phyloP scores from a whole-genome alignment of 2,888 invertebrate genomes.

The Aethes cnicana region DNA sequence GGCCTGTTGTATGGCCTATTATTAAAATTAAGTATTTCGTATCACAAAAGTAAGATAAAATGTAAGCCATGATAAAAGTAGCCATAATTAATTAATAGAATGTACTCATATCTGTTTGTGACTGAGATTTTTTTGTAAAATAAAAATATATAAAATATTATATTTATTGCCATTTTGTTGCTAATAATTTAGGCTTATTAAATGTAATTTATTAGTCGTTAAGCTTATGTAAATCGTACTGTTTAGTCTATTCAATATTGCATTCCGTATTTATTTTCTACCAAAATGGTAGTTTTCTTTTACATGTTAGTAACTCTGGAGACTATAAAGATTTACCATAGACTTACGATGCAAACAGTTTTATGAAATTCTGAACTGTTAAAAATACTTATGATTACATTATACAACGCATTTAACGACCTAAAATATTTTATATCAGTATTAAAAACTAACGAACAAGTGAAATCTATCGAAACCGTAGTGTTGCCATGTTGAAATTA shows the following conservation, averaged over 20 bases:
- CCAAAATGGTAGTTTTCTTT: constrained; percentile 40
- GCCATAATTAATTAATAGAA: constrained; percentile 26
- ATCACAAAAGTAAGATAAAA: constrained; percentile 16
- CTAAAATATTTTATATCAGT: constrained; percentile 58
- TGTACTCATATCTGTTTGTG: constrained; percentile 33
- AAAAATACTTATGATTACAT: constrained; percentile 2
- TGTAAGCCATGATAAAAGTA: constrained; percentile 23
- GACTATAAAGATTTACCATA: constrained; percentile 1
- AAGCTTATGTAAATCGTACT: constrained; percentile 39
- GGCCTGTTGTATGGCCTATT: constrained; percentile 12
- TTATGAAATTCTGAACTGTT: neutral
- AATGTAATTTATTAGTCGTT: constrained; percentile 50
- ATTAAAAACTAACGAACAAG: constrained; percentile 51
- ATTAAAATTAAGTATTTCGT: constrained; percentile 7
- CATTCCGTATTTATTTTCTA: constrained; percentile 55
- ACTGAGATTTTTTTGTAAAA: constrained; percentile 46
- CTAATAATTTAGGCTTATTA: constrained; percentile 44
- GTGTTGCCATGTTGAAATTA: constrained; percentile 38
- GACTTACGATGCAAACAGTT: too few species aligned
- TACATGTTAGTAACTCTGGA: constrained; percentile 44
- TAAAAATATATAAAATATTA: constrained; percentile 37
- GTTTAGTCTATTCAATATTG: constrained; percentile 40
- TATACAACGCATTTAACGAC: constrained; percentile 64
- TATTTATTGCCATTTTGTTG: constrained; percentile 54
- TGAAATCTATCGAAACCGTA: constrained; percentile 42